Evolutionary conservation across 2,888 invertebrate genomes (phyloP), one percentile per base, ranked within the genome.

Genomic region (Lasioglossum figueresi): DNA sequence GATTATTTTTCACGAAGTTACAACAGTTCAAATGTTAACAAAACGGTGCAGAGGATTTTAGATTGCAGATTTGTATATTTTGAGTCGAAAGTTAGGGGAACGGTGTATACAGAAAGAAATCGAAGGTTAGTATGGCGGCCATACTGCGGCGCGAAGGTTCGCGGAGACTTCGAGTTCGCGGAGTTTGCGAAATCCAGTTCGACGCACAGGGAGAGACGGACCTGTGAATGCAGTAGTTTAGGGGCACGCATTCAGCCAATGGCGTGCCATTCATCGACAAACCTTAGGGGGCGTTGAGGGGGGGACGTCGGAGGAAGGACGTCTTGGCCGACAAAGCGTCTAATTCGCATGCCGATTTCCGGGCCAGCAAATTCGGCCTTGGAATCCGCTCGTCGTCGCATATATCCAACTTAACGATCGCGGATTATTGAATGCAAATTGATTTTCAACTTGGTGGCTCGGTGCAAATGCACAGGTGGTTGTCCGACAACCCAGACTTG

Each of bases 401-500:
- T 80, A 87, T 83, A 87, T 87, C 89, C 89, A 86, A 84, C 83
- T 82, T 88, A 84, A 87, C 87, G 88, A 83, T 88, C 85, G 82
- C 37, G 80, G 84, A 88, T 88, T 88, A 90, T 91, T 82, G 85
- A 83, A 91, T 92, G 91, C 91, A 92, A 91, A 92, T 91, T 91
- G 89, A 87, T 92, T 90, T 88, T 37, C 23, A 87, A 78, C 74
- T 90, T 88, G 74, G 83, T 63, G 75, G n/a, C 79, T 63, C 37
- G 76, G 80, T 52, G 79, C 45, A 10, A 40, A 34, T 66, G 48
- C 66, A 52, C 70, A 52, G 78, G 43, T 76, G 81, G 59, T 83
- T 63, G 48, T 52, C 40, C 52, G 40, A 14, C 48, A 3, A 37
- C n/a, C n/a, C 10, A 10, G 52, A 52, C 52, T 3, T 8, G 8